phyloP scores from a whole-genome alignment of 53 echinoderm and acorn worm genomes.

The Hippasteria phrygiana region DNA sequence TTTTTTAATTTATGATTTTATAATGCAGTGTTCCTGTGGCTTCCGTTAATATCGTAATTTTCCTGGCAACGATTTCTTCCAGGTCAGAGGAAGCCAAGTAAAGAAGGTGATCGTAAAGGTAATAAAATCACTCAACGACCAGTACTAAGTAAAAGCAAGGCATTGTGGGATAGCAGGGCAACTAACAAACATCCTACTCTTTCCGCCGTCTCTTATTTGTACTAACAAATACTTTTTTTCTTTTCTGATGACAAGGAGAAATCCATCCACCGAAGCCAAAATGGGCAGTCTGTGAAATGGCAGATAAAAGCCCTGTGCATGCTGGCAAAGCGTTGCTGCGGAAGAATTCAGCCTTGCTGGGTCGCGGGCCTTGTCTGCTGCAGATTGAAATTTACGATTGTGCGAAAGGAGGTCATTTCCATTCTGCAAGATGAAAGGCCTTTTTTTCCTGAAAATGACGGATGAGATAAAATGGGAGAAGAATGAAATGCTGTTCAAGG shows the following conservation, averaged over 20 bases:
- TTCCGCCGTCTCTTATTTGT: neutral
- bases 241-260: neutral
- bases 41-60: no score
- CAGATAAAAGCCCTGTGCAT: no score
- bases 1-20: no score
- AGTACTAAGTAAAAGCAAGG: conserved; percentile 12
- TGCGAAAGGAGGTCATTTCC: neutral
- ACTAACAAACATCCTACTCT: conserved; percentile 33
- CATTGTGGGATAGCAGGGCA: conserved; percentile 20
- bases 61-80: neutral
- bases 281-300: no score
- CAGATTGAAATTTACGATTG: neutral
- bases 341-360: no score
- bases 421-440: neutral
- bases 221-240: conserved; percentile 1
- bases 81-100: conserved; percentile 33
- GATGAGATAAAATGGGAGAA: neutral
- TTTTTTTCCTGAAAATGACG: neutral
- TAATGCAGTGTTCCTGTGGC: no score
- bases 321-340: no score
- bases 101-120: conserved; percentile 57
- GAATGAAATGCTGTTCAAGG: neutral
- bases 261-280: no score
- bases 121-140: neutral
- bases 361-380: no score